Percentiles rank a stretch among this genome's conserved stretches.
phyloP scores from a whole-genome alignment of 2,888 invertebrate species.

The Agrochola lota region DNA sequence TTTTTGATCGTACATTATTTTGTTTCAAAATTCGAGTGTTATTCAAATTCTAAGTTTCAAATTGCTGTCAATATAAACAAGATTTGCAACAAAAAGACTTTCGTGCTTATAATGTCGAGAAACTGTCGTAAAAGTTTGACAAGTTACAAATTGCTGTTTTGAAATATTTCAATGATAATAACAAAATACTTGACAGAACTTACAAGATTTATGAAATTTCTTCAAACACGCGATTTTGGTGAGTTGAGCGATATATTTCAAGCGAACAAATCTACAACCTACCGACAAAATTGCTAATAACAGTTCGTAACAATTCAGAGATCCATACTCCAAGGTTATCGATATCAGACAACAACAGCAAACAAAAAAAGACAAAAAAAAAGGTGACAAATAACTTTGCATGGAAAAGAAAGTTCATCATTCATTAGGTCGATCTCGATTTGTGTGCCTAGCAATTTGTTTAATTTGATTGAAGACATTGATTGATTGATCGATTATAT shows the following conservation, averaged over 20 bases:
- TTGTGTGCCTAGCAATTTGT: neutral
- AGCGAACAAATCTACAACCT: neutral
- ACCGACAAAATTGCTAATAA: neutral
- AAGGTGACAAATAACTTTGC: neutral
- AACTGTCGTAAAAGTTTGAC: slow-evolving; percentile 48
- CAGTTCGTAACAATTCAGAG: neutral
- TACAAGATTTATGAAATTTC: slow-evolving; percentile 36
- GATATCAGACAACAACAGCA: neutral
- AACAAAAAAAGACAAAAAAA: too few species aligned
- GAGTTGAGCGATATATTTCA: slow-evolving; percentile 4
- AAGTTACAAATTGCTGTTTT: slow-evolving; percentile 54
- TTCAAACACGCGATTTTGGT: slow-evolving; percentile 37
- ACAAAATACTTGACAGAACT: slow-evolving; percentile 44
- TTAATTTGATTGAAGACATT: neutral
- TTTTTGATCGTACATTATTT: slow-evolving; percentile 17
- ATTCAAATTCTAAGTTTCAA: slow-evolving; percentile 17
- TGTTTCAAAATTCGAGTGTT: slow-evolving; percentile 3
- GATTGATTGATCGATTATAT: neutral
- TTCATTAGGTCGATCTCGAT: too few species aligned
- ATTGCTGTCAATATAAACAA: slow-evolving; percentile 14
- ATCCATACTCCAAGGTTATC: neutral
- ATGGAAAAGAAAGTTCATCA: neutral
- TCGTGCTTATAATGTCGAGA: slow-evolving; percentile 25
- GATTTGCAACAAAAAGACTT: slow-evolving; percentile 20
- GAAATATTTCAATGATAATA: slow-evolving; percentile 52